phyloP scores from a whole-genome alignment of 37 sponge, comb jelly and placozoan species.

The Spongia lamella region DNA sequence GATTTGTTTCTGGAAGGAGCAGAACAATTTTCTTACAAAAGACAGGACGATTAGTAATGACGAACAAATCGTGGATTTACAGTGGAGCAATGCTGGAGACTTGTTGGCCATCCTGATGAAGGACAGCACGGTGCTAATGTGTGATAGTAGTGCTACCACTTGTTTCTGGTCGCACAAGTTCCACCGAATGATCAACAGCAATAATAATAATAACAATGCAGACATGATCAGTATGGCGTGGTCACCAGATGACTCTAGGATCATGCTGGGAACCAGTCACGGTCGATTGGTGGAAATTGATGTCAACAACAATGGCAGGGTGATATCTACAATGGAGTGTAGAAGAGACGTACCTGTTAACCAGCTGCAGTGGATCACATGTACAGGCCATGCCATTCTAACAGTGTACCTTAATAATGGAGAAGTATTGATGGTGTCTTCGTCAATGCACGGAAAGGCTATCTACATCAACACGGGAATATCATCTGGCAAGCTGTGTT shows the following conservation, averaged over 20 bases:
- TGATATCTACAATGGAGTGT: slow-evolving; percentile 22
- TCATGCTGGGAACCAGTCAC: slow-evolving; percentile 45
- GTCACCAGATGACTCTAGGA: slow-evolving; percentile 19
- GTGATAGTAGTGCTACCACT: slow-evolving; percentile 7
- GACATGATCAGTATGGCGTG: slow-evolving; percentile 30
- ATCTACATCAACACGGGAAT: slow-evolving; percentile 24
- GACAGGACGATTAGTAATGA: slow-evolving; percentile 8
- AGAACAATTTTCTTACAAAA: slow-evolving; percentile 36
- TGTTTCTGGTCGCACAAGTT: slow-evolving; percentile 11
- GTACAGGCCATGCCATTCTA: slow-evolving; percentile 2
- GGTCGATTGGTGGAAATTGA: slow-evolving; percentile 40
- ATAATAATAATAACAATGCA: not conserved
- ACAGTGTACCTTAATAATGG: slow-evolving; percentile 51
- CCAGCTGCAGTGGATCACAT: slow-evolving; percentile 14
- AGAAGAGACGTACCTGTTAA: slow-evolving; percentile 18
- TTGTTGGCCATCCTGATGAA: slow-evolving; percentile 24
- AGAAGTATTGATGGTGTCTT: slow-evolving; percentile 19
- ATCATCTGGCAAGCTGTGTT: slow-evolving; percentile 24
- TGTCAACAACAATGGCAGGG: slow-evolving; percentile 9
- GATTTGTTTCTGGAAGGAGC: slow-evolving; percentile 46
- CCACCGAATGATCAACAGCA: slow-evolving; percentile 6
- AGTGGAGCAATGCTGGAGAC: slow-evolving; percentile 48
- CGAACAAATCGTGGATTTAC: slow-evolving; percentile 28
- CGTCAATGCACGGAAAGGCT: not conserved
- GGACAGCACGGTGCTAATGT: slow-evolving; percentile 26